These are phyloP conservation scores for Palythoa grandiflora DNA, from an alignment of 92 coral and sea anemone genomes.

Conservation along the genomic window DNA sequence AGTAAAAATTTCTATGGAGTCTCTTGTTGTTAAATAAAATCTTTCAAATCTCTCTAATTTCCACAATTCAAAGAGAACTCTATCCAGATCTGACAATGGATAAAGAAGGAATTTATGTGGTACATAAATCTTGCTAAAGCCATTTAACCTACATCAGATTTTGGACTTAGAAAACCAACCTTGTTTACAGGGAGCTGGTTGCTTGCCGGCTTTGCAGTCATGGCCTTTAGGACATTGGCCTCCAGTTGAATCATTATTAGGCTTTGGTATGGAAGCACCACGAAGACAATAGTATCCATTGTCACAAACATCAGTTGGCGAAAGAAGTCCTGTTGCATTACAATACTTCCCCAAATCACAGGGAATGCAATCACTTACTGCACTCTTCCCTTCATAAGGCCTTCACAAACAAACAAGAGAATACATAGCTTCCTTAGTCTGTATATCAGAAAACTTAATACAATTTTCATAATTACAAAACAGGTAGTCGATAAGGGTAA, in stretches of 20 bases:
- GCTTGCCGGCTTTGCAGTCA: slow-evolving; percentile 78
- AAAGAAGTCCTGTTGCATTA: slow-evolving; percentile 77
- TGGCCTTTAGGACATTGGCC: slow-evolving; percentile 90
- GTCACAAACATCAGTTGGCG: slow-evolving; percentile 67
- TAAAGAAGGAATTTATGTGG: too few species aligned
- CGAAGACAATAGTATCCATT: slow-evolving; percentile 85
- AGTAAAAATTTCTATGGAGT: too few species aligned
- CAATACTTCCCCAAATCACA: slow-evolving; percentile 93
- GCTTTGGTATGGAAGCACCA: slow-evolving; percentile 82
- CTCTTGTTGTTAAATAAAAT: too few species aligned
- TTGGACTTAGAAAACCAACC: slow-evolving; percentile 56
- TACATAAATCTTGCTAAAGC: background rate
- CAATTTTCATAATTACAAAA: too few species aligned
- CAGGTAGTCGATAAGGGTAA: too few species aligned
- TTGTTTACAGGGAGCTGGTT: slow-evolving; percentile 74
- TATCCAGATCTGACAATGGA: too few species aligned
- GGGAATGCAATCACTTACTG: slow-evolving; percentile 58
- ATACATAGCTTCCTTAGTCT: background rate
- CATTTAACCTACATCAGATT: background rate
- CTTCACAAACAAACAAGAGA: slow-evolving; percentile 38
- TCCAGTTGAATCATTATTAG: slow-evolving; percentile 92
- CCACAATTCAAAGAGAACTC: too few species aligned
- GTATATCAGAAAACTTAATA: too few species aligned
- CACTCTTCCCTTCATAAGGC: slow-evolving; percentile 63
- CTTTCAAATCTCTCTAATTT: too few species aligned